Conservation (phyloP, 30 jellyfish, hydroid and myxozoan species). For the Pelagia noctiluca region DNA sequence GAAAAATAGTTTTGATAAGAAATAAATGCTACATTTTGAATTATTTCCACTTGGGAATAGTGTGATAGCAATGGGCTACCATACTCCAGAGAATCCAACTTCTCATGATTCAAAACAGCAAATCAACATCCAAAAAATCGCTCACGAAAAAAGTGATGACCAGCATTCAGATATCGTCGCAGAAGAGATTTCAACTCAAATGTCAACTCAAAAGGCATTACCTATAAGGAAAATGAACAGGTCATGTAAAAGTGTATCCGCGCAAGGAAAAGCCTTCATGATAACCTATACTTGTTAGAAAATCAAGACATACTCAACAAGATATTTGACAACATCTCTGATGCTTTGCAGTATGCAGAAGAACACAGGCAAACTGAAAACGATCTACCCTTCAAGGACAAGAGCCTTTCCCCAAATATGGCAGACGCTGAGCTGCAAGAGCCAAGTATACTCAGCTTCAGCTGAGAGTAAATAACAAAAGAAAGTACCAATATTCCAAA, state of each 20-base stretch:
- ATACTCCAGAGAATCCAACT: too few species aligned
- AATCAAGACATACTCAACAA: constrained; percentile 15
- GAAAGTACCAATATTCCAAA: constrained; percentile 9
- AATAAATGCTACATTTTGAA: background rate
- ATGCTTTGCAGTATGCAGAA: constrained; percentile 21
- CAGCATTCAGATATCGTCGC: too few species aligned
- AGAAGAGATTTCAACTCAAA: too few species aligned
- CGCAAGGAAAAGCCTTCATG: constrained; percentile 28
- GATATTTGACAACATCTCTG: constrained; percentile 3
- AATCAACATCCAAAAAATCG: too few species aligned
- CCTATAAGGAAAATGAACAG: too few species aligned
- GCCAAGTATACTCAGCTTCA: constrained; percentile 16
- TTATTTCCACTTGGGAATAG: background rate
- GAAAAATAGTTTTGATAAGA: background rate
- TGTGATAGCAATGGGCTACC: constrained; percentile 27
- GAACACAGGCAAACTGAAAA: constrained; percentile 23
- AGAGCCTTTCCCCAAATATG: constrained; percentile 26
- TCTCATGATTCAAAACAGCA: too few species aligned
- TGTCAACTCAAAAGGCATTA: too few species aligned
- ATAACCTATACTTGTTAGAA: constrained; percentile 15
- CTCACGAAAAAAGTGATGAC: too few species aligned
- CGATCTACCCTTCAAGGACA: constrained; percentile 33
- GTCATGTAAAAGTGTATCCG: too few species aligned
- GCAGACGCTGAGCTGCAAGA: constrained; percentile 14
- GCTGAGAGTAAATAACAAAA: constrained; percentile 5